Evolutionary conservation across 2,888 invertebrate genomes (phyloP).

Genomic region (Pedicia rivosa): DNA sequence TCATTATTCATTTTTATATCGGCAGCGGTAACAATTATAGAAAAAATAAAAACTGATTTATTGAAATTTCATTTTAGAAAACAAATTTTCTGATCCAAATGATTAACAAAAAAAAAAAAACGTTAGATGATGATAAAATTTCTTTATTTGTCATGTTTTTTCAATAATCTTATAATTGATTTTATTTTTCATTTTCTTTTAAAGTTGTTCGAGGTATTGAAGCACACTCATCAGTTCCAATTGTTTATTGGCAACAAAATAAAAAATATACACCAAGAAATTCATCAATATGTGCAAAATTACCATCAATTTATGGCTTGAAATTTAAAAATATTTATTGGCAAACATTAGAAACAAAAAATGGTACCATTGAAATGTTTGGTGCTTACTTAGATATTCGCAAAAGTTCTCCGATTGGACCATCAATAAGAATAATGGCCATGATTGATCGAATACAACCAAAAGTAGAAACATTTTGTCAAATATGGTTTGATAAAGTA

Average conservation of each 20-base stretch:
- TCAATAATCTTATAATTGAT: no score
- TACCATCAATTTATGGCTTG: constrained; percentile 76
- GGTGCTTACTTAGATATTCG: constrained; percentile 81
- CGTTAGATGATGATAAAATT: no score
- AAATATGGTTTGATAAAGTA: constrained; percentile 76
- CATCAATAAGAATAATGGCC: constrained; percentile 66
- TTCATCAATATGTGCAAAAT: constrained; percentile 58
- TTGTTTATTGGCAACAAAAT: constrained; percentile 70
- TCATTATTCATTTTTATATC: no score
- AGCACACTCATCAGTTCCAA: constrained; percentile 62
- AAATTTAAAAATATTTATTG: constrained; percentile 90
- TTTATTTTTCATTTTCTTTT: no score
- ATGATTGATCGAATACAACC: constrained; percentile 87
- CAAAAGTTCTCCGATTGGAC: constrained; percentile 59
- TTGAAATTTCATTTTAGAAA: no score
- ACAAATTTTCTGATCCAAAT: no score
- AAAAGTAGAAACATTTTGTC: constrained; percentile 64
- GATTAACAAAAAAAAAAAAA: no score
- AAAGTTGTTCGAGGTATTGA: constrained; percentile 68
- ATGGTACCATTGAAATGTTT: constrained; percentile 81
- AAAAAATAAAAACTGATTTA: no score
- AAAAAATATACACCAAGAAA: constrained; percentile 45
- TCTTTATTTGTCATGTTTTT: no score
- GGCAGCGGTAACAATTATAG: no score
- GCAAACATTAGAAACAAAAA: constrained; percentile 67